Evolutionary conservation across 2,888 invertebrate genomes (phyloP), one percentile per base, ranked within the genome.

Genomic region (Phasia obesa): DNA sequence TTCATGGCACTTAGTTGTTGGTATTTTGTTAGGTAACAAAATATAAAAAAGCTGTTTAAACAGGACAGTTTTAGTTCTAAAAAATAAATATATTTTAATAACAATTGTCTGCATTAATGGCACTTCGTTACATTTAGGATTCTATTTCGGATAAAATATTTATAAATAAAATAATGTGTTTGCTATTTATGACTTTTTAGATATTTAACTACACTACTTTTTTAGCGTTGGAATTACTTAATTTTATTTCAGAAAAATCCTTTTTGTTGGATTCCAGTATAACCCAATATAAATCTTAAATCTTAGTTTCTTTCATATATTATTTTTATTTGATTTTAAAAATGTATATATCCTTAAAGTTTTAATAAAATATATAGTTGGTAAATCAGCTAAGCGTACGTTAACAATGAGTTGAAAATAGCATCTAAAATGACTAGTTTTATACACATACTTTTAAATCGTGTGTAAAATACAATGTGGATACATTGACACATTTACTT

Each of bases 391-490:
- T 60, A 42, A 53, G 27, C 62, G 44, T 74, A 55, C 31, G 42
- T 55, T 51, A 64, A 44, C 69, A 69, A 47, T 13, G 47, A 19
- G 31, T 53, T 31, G 27, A 77, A 75, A 76, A 73, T 69, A 77
- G 81, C 81, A 81, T 81, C 73, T 49, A 69, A 73, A 73, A 73
- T 81, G 81, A 81, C 81, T 81, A 81, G 81, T 81, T 51, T 73
- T 49, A 47, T 51, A 60, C 51, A 42, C 57, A 55, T 55, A 70
- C 21, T 23, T 44, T n/a, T 31, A n/a, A 42, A 53, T 13, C 9
- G 42, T 59, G 53, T 67, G 49, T 51, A 67, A 67, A 31, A 21
- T n/a, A 31, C 23, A 31, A 38, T 74, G 53, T 25, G 65, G 31
- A 31, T 64, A 42, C 35, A 38, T 38, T 13, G 27, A 31, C 67